Base-by-base conservation (phyloP, 2,888 invertebrate genomes). In the Lasioglossum leucozonium region DNA sequence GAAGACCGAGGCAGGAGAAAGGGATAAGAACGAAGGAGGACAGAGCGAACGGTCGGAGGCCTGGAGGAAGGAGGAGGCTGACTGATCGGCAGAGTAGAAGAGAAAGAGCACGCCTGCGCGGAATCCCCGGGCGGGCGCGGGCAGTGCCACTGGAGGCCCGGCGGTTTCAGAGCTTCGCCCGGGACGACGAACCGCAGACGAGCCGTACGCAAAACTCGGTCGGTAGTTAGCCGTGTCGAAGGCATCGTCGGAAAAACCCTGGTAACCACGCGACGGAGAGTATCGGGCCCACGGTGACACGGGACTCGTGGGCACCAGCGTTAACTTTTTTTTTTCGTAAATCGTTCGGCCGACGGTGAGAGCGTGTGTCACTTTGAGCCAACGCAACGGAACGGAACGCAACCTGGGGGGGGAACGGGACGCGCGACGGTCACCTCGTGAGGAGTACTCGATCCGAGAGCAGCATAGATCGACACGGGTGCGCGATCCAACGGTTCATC, bases 141-240 rank as follows among this genome's bases (percentile, higher is more conserved):
- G 94, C 93, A 94, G 94, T 94, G 93, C 94, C 93, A 94, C 93
- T 92, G 94, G 93, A 94, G 94, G 94, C 94, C 94, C 94, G 94
- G 94, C 94, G 93, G 94, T 94, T 94, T 95, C 93, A 94, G 94
- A 95, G 95, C 95, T 95, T 94, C 95, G 95, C 94, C 95, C 95
- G 95, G 94, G 94, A 94, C 94, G 94, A 93, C 94, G 93, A 94
- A 93, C 92, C 93, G 92, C 93, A 93, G 92, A 92, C 89, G 90
- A 91, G 85, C 90, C 89, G 89, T 89, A 85, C 90, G 90, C 87
- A 84, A 90, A 90, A 90, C 89, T 88, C 90, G 90, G 83, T 89
- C 90, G 87, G 87, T 86, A 88, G 88, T 85, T 90, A 81, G 71
- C 88, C 86, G 87, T 84, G 87, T 84, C 75, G 80, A 65, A 86